phyloP scores from a whole-genome alignment of 1,140 invertebrate genomes.

The Stratiolaelaps scimitus region DNA sequence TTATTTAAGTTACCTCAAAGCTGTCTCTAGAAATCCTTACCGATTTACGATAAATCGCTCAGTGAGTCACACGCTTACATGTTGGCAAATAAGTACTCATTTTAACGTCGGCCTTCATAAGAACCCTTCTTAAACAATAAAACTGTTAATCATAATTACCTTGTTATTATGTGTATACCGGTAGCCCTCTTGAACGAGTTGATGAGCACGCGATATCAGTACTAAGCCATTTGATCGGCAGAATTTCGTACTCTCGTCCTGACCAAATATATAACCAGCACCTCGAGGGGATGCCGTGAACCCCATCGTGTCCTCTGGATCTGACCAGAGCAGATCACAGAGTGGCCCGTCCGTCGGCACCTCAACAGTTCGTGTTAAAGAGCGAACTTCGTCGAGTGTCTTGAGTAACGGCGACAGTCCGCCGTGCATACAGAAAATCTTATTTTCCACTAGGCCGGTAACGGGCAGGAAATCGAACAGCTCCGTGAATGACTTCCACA shows the following conservation, averaged over 20 bases:
- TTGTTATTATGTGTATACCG: not conserved
- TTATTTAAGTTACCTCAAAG: no score
- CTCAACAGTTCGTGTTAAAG: conserved; percentile 87
- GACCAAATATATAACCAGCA: conserved; percentile 40
- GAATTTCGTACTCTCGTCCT: conserved; percentile 41
- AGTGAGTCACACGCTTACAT: no score
- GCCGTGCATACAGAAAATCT: conserved; percentile 75
- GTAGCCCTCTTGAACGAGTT: conserved; percentile 8
- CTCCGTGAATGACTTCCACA: conserved; percentile 98
- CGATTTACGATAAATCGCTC: no score
- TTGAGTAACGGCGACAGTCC: conserved; percentile 63
- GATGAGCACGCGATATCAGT: conserved; percentile 44
- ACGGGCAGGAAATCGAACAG: conserved; percentile 97
- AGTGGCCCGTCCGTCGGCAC: conserved; percentile 75
- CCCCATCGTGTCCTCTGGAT: conserved; percentile 40
- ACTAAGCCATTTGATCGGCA: conserved; percentile 43
- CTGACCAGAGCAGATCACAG: conserved; percentile 48
- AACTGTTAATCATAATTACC: not conserved
- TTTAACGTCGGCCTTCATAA: no score
- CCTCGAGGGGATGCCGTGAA: conserved; percentile 1
- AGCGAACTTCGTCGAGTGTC: conserved; percentile 45
- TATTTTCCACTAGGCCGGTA: conserved; percentile 77
- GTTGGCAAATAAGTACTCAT: no score
- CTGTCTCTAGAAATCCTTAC: no score
- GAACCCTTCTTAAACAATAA: no score